Percentiles rank a stretch among this genome's conserved stretches.
Conservation (phyloP, 2,113 vertebrate species). For the Hippolais icterina region DNA sequence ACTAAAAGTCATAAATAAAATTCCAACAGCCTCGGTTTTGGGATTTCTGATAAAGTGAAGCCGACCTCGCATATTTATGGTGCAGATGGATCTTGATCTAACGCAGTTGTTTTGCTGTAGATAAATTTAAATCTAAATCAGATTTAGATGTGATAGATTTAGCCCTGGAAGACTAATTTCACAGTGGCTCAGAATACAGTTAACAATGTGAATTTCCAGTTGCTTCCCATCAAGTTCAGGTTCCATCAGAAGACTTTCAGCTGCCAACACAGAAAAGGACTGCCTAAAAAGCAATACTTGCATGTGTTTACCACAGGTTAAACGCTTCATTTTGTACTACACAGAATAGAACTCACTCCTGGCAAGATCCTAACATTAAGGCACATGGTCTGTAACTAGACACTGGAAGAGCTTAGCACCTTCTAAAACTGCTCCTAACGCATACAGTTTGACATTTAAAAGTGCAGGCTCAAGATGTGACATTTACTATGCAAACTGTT, state of each 20-base stretch:
- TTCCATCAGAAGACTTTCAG: not conserved
- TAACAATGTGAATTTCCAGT: not conserved
- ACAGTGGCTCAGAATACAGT: not conserved
- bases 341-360: not conserved
- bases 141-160: not conserved
- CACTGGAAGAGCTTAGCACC: not conserved
- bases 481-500: slow-evolving; percentile 1
- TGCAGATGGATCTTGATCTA: not conserved
- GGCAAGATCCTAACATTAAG: not conserved
- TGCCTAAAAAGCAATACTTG: not conserved
- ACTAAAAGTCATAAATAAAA: not conserved
- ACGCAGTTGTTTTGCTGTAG: not conserved
- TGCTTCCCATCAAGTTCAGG: not conserved
- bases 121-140: not conserved
- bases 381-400: not conserved
- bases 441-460: slow-evolving; percentile 17
- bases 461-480: not conserved
- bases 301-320: not conserved
- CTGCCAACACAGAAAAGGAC: not conserved
- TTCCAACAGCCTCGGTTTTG: not conserved
- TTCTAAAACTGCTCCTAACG: not conserved
- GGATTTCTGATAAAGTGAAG: not conserved
- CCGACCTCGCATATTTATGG: not conserved
- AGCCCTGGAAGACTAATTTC: not conserved
- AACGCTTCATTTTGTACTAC: not conserved